Evolutionary conservation across 2,113 vertebrate species (phyloP).

Genomic region (Onychorhynchus coronatus): DNA sequence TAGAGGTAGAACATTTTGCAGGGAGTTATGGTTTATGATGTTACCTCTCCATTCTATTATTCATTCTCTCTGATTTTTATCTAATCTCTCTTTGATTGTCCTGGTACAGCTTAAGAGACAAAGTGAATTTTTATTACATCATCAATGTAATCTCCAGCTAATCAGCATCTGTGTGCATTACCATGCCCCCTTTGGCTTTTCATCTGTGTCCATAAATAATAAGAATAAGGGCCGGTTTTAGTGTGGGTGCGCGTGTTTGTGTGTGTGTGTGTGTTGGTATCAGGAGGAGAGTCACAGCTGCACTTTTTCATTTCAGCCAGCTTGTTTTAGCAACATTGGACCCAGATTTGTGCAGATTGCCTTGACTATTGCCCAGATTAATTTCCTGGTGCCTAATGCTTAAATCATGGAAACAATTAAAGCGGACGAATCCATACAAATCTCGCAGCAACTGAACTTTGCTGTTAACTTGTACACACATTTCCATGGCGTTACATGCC

Average conservation of each 20-base stretch:
- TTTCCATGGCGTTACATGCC: not conserved
- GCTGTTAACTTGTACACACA: not conserved
- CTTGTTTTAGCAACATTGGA: conserved; percentile 32
- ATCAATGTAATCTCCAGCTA: conserved; percentile 81
- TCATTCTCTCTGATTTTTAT: conserved; percentile 77
- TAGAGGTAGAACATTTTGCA: not conserved
- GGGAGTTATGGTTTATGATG: conserved; percentile 12
- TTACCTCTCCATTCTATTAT: conserved; percentile 68
- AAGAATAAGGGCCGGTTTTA: not conserved
- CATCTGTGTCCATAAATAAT: conserved; percentile 67
- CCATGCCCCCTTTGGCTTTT: conserved; percentile 64
- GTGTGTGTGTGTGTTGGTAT: not conserved
- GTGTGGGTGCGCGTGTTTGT: not conserved
- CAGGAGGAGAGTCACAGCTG: not conserved
- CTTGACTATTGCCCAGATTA: conserved; percentile 28
- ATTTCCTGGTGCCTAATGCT: conserved; percentile 15
- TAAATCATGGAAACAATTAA: conserved; percentile 35
- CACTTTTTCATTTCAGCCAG: conserved; percentile 27
- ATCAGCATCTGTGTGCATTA: conserved; percentile 73
- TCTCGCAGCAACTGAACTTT: not conserved
- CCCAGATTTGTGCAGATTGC: conserved; percentile 32
- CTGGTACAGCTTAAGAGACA: conserved; percentile 76
- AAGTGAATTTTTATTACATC: conserved; percentile 85
- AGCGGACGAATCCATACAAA: not conserved
- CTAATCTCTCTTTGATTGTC: conserved; percentile 78